Percentiles rank a stretch among this genome's conserved stretches.
phyloP scores from a whole-genome alignment of 2,888 invertebrate genomes.

The Drosophila affinis region DNA sequence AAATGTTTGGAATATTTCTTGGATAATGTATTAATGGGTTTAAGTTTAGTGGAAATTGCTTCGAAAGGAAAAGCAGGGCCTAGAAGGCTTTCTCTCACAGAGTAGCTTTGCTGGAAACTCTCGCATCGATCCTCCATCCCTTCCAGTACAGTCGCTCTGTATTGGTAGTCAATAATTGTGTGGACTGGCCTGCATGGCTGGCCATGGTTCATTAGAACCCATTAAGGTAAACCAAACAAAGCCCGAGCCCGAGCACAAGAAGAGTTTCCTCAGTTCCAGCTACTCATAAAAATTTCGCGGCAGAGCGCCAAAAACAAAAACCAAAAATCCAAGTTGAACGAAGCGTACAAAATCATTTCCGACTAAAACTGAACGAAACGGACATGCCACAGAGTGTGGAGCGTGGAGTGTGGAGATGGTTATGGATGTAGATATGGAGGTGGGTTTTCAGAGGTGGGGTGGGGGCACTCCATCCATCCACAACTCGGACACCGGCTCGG shows the following conservation, averaged over 20 bases:
- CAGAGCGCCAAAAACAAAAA: no score
- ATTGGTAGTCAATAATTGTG: slow-evolving; percentile 28
- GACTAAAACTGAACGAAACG: slow-evolving; percentile 70
- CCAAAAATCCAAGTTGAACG: slow-evolving; percentile 70
- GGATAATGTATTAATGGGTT: not conserved
- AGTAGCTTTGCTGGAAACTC: no score
- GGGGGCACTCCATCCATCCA: slow-evolving; percentile 21
- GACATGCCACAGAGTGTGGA: slow-evolving; percentile 51
- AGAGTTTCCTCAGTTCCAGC: slow-evolving; percentile 58
- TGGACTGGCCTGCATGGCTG: slow-evolving; percentile 19
- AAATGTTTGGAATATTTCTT: slow-evolving; percentile 40
- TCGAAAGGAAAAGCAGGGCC: no score
- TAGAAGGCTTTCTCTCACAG: no score
- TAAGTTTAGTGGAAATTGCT: not conserved
- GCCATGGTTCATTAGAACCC: slow-evolving; percentile 72
- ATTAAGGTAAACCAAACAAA: slow-evolving; percentile 54
- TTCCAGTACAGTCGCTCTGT: not conserved
- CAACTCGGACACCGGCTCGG: slow-evolving; percentile 46
- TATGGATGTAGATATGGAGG: slow-evolving; percentile 22
- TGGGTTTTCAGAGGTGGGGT: slow-evolving; percentile 1
- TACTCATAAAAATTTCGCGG: slow-evolving; percentile 77
- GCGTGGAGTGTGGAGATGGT: slow-evolving; percentile 22
- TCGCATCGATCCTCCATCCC: slow-evolving; percentile 1
- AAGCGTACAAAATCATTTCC: slow-evolving; percentile 78
- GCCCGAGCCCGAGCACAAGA: slow-evolving; percentile 4